Conservation (phyloP, 2,888 invertebrate species). For the Melinaea marsaeus region DNA sequence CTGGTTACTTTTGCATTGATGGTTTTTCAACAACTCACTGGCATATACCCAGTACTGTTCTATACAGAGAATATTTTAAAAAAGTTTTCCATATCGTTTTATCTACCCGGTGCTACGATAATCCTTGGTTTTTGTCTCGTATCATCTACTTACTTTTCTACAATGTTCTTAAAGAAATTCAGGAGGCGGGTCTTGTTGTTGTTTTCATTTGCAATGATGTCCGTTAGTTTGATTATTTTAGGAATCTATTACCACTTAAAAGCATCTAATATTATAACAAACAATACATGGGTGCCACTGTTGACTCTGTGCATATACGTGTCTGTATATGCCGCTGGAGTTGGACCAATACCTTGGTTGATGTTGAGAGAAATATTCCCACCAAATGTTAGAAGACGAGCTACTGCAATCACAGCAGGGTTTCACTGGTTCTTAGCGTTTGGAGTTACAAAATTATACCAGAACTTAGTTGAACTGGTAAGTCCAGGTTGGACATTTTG, state of each 20-base stretch:
- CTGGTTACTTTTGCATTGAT: conserved; percentile 79
- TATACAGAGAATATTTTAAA: conserved; percentile 77
- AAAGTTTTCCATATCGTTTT: conserved; percentile 61
- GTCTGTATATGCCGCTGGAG: conserved; percentile 80
- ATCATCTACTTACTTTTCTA: conserved; percentile 76
- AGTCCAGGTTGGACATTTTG: conserved; percentile 81
- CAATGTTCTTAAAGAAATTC: conserved; percentile 77
- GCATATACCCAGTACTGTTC: conserved; percentile 79
- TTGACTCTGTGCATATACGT: conserved; percentile 77
- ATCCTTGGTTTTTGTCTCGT: conserved; percentile 80
- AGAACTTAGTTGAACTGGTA: conserved; percentile 74
- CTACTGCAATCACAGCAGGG: conserved; percentile 82
- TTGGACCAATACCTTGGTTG: conserved; percentile 85
- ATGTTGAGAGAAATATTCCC: conserved; percentile 83
- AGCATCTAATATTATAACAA: conserved; percentile 41
- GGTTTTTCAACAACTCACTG: conserved; percentile 81
- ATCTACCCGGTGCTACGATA: conserved; percentile 69
- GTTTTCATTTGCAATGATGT: conserved; percentile 78
- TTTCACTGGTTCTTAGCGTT: conserved; percentile 85
- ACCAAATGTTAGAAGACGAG: conserved; percentile 78
- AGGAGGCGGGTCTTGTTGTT: conserved; percentile 81
- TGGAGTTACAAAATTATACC: conserved; percentile 79
- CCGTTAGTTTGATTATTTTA: conserved; percentile 68
- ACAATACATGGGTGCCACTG: conserved; percentile 76
- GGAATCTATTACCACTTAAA: conserved; percentile 70